A percentile compares a stretch with the other conserved stretches of the same genome.
Conservation (phyloP, 2,113 vertebrate species). For the Chamaetylas fuelleborni region DNA sequence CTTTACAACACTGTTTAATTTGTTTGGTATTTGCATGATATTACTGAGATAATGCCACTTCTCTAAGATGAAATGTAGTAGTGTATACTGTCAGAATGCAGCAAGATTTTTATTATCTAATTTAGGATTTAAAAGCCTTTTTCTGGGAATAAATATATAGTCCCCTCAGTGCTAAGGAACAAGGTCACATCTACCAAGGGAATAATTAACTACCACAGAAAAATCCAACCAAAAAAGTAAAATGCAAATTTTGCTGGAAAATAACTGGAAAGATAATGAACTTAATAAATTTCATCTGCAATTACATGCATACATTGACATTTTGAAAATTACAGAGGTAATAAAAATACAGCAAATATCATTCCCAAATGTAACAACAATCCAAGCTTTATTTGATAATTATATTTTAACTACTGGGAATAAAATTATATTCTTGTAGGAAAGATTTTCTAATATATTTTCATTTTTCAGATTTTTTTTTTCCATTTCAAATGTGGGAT, state of each 20-base stretch:
- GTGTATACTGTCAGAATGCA: neutral
- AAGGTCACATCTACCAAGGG: neutral
- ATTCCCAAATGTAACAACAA: slow-evolving; percentile 13
- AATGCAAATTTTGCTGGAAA: neutral
- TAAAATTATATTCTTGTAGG: slow-evolving; percentile 15
- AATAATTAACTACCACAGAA: slow-evolving; percentile 27
- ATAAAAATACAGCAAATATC: slow-evolving; percentile 33
- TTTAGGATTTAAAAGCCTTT: neutral
- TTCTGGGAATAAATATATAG: slow-evolving; percentile 7
- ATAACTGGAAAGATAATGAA: slow-evolving; percentile 47
- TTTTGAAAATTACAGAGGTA: slow-evolving; percentile 33
- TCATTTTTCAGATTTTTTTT: neutral
- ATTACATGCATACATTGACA: slow-evolving; percentile 26
- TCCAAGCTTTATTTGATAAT: slow-evolving; percentile 31
- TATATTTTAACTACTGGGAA: slow-evolving; percentile 19
- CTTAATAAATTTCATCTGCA: neutral
- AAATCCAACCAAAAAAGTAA: neutral
- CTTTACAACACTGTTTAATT: slow-evolving; percentile 18
- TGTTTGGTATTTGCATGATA: slow-evolving; percentile 5
- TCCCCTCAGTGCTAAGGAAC: neutral
- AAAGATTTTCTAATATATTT: slow-evolving; percentile 3
- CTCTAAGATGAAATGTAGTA: neutral
- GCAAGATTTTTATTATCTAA: neutral
- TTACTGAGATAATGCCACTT: neutral
- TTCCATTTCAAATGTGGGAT: neutral